These are phyloP conservation scores for Lagopus leucura DNA, from an alignment of 2,113 vertebrate genomes.

Conservation along the genomic window DNA sequence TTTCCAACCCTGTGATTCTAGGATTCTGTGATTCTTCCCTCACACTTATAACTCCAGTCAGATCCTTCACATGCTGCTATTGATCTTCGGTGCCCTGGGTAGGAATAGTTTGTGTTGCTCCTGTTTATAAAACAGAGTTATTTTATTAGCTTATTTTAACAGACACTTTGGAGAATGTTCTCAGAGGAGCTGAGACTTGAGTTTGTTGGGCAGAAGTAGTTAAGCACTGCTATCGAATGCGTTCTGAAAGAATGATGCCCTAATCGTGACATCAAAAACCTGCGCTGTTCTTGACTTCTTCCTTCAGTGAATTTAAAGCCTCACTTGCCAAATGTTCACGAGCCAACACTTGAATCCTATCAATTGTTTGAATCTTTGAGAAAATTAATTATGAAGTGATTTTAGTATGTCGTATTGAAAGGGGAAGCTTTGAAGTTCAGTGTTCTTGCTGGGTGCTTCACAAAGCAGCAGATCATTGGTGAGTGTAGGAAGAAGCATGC, in stretches of 20 bases:
- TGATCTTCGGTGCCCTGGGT: neutral
- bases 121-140: neutral
- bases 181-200: neutral
- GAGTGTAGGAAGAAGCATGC: neutral
- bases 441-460: neutral
- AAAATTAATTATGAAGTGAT: neutral
- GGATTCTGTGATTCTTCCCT: neutral
- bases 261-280: rapidly evolving
- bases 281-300: neutral
- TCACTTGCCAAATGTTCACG: neutral
- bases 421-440: neutral
- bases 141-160: neutral
- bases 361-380: neutral
- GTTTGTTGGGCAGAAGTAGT: neutral
- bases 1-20: too few relatives aligned
- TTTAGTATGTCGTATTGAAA: neutral
- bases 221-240: rapidly evolving
- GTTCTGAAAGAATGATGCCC: neutral
- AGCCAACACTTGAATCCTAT: neutral
- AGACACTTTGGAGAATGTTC: neutral
- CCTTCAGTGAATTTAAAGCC: neutral
- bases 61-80: neutral
- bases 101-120: neutral
- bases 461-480: neutral
- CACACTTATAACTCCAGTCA: neutral